A percentile compares a stretch with the other conserved stretches of the same genome.
Conservation (phyloP, 2,113 vertebrate genomes). For the Carlito syrichta region DNA sequence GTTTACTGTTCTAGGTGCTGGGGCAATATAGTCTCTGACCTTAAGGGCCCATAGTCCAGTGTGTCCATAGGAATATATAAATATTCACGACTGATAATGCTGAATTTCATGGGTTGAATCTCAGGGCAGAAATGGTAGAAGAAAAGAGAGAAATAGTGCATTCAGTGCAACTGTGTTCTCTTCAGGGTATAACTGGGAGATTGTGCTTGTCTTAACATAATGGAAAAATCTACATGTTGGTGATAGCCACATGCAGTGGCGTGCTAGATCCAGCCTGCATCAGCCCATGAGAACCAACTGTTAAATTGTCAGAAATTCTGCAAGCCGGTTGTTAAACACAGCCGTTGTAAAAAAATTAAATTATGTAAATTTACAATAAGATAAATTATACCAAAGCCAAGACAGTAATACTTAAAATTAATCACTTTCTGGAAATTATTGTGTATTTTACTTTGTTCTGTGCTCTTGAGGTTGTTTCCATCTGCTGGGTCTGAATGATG, state of each 20-base stretch:
- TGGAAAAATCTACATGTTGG: not conserved
- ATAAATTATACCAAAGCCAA: not conserved
- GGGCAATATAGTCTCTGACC: not conserved
- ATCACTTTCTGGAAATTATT: not conserved
- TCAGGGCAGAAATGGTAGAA: not conserved
- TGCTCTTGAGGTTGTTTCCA: not conserved
- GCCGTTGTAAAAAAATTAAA: not conserved
- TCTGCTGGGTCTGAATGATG: not conserved
- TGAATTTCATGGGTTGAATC: not conserved
- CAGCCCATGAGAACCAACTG: not conserved
- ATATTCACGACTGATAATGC: not conserved
- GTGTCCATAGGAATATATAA: not conserved
- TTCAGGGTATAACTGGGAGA: not conserved
- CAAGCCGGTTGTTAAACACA: not conserved
- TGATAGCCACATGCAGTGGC: not conserved
- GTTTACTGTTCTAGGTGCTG: not conserved
- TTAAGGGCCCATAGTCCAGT: not conserved
- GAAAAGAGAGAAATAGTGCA: not conserved
- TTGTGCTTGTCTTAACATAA: not conserved
- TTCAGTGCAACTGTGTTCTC: not conserved
- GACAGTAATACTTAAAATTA: not conserved
- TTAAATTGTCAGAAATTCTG: not conserved
- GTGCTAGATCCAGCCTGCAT: not conserved
- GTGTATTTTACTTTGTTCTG: not conserved
- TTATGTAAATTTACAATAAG: not conserved